A percentile compares a stretch with the other conserved stretches of the same genome.
Evolutionary conservation across 1,140 invertebrate species (phyloP).

Genomic region (Drosophila sp.): DNA sequence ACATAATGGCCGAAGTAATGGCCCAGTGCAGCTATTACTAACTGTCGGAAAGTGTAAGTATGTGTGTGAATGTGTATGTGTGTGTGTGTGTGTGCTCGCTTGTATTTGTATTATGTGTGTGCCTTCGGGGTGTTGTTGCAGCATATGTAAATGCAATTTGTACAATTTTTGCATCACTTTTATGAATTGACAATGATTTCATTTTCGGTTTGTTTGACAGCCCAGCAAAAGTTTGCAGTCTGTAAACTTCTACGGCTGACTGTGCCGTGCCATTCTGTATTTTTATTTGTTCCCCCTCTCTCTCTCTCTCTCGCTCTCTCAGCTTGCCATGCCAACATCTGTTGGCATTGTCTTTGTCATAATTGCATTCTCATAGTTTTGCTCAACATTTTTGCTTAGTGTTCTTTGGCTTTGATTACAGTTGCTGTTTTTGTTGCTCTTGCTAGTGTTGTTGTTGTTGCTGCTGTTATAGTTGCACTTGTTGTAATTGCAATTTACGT

Average conservation of each 20-base stretch:
- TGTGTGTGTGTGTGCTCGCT: conserved; percentile 23
- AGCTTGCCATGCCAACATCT: neutral
- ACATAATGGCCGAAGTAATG: conserved; percentile 73
- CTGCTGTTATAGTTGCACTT: conserved; percentile 58
- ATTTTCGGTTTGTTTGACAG: conserved; percentile 79
- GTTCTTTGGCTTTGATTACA: conserved; percentile 65
- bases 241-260: conserved; percentile 59
- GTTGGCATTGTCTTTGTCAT: conserved; percentile 56
- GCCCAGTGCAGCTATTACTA: conserved; percentile 34
- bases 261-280: conserved; percentile 42
- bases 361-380: conserved; percentile 70
- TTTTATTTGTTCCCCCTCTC: conserved; percentile 66
- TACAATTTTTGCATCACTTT: conserved; percentile 75
- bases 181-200: conserved; percentile 83
- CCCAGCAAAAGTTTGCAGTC: conserved; percentile 44
- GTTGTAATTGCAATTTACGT: conserved; percentile 77
- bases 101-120: conserved; percentile 16
- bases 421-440: conserved; percentile 58
- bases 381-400: conserved; percentile 61
- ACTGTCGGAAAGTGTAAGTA: conserved; percentile 20
- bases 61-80: conserved; percentile 13
- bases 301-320: neutral
- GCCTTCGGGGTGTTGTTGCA: conserved; percentile 42
- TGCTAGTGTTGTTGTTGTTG: too few species aligned
- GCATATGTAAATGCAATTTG: conserved; percentile 81